Evolutionary conservation across 2,888 invertebrate species (phyloP).

Genomic region (Chironomus riparius): DNA sequence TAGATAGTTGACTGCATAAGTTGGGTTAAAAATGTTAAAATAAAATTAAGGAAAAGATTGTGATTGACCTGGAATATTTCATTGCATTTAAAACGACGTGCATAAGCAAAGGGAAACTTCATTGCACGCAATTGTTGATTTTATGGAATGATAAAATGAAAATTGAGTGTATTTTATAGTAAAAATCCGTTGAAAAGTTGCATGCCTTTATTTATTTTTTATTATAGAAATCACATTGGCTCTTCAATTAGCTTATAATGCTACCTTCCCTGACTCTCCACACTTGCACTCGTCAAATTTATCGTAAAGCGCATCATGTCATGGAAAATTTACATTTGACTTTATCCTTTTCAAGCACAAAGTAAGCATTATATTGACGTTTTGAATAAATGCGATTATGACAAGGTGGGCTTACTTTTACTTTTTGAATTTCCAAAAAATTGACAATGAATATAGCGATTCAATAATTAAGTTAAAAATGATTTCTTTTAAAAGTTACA

Average conservation of each 20-base stretch:
- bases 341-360: neutral
- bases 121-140: neutral
- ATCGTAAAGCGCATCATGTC: constrained; percentile 23
- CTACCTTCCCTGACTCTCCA: neutral
- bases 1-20: neutral
- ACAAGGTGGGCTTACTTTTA: too few relatives aligned
- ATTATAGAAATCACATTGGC: neutral
- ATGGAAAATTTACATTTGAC: constrained; percentile 14
- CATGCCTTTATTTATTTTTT: neutral
- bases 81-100: neutral
- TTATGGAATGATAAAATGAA: neutral
- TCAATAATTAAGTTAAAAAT: too few relatives aligned
- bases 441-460: too few relatives aligned
- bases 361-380: neutral
- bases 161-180: neutral
- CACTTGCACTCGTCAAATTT: neutral
- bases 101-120: neutral
- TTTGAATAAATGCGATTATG: neutral
- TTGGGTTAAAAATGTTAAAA: neutral
- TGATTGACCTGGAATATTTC: neutral
- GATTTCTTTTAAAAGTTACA: too few relatives aligned
- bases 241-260: neutral
- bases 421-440: neutral
- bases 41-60: neutral
- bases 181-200: constrained; percentile 2